Conservation (phyloP, 2,888 invertebrate genomes). For the Sesia bembeciformis region DNA sequence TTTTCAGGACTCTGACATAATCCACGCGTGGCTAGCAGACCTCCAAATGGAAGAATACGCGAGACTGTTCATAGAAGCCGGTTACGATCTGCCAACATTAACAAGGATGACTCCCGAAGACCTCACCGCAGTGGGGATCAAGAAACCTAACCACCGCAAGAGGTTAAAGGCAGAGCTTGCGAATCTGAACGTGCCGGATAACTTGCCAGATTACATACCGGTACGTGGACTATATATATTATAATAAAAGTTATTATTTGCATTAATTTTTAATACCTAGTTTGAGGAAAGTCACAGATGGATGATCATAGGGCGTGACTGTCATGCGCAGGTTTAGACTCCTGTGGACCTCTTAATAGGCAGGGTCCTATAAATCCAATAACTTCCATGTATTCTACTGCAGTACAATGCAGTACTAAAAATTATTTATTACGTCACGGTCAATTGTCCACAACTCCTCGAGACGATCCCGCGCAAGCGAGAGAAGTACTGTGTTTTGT, state of each 20-base stretch:
- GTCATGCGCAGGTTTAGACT: no score
- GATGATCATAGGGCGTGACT: no score
- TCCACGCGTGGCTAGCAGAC: slow-evolving; percentile 95
- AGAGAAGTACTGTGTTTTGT: no score
- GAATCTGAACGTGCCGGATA: slow-evolving; percentile 93
- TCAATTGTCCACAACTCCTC: no score
- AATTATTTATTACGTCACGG: no score
- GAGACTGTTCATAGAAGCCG: slow-evolving; percentile 92
- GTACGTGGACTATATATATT: slow-evolving; percentile 63
- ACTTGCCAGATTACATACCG: slow-evolving; percentile 95
- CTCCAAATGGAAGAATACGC: slow-evolving; percentile 97
- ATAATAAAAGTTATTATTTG: neutral
- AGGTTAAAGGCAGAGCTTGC: slow-evolving; percentile 97
- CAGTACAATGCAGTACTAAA: no score
- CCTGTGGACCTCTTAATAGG: no score
- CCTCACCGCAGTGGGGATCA: slow-evolving; percentile 90
- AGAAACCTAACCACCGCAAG: slow-evolving; percentile 97
- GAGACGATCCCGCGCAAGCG: no score
- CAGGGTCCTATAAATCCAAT: no score
- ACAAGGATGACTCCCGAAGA: slow-evolving; percentile 99
- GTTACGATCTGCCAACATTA: slow-evolving; percentile 98
- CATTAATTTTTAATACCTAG: no score
- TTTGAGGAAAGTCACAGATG: no score
- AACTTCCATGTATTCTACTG: no score
- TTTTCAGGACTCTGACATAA: slow-evolving; percentile 90